Base-by-base conservation (phyloP, 2,113 vertebrate genomes). In the Vulpes lagopus region DNA sequence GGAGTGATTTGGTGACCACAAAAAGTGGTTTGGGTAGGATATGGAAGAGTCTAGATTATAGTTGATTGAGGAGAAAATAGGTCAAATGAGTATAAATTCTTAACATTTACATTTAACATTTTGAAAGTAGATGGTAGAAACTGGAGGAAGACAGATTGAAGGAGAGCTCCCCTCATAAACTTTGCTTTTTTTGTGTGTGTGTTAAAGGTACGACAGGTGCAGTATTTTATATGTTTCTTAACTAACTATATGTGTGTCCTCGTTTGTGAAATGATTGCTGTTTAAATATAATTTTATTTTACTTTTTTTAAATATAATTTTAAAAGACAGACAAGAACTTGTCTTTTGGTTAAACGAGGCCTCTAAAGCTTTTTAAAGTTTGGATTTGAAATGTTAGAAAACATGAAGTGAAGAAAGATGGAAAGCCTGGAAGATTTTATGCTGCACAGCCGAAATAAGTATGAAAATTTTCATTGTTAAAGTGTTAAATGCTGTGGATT, bases 311-410 rank as follows among this genome's bases (percentile, higher is more conserved):
- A 78, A 32, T 80, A 86, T 51, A 96, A 19, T 71, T 91, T 96
- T 92, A 76, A 96, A 90, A 93, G 49, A 69, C 10, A 82, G 55
- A 53, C 95, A 78, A 65, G 19, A 83, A 55, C 16, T n/a, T 96
- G n/a, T 69, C 23, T 93, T 96, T 93, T 81, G 38, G 74, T 85
- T 93, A 90, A 78, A 49, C 84, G 94, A 91, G 69, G 84, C 20
- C 8, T 35, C 51, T 64, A 11, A 90, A 91, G 23, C 91, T 82
- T 74, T 92, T 53, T 35, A 59, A 79, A 88, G 38, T 94, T 91
- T 94, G 5, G 57, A 38, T 78, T 96, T 95, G 71, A 90, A 90
- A 92, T 97, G 14, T 67, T 95, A 97, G 74, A 88, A 90, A 89
- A 51, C 25, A 78, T 25, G 43, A 88, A 27, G 23, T 15, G 43